Evolutionary conservation across 2,113 vertebrate genomes (phyloP).

Genomic region (Propithecus coquereli): DNA sequence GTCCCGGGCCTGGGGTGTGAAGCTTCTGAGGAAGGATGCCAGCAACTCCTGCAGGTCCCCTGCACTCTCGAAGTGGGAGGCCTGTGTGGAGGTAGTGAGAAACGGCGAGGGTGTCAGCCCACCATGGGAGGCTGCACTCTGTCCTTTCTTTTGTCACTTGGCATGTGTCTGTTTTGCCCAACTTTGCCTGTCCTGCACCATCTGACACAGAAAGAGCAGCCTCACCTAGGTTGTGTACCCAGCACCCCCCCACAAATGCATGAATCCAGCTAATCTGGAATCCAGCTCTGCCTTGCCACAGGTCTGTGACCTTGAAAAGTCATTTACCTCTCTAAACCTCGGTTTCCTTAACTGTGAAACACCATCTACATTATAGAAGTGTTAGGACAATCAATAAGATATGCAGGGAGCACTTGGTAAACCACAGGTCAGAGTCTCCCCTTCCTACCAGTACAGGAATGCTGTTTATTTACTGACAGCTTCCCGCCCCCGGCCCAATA

Average conservation of each 20-base stretch:
- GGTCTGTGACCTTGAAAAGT: background rate
- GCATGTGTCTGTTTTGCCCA: too few relatives aligned
- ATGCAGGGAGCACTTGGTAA: background rate
- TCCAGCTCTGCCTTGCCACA: background rate
- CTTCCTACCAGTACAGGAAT: background rate
- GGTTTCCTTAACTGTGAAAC: background rate
- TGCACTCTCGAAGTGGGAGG: rapidly evolving
- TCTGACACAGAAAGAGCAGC: background rate
- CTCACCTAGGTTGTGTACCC: too few relatives aligned
- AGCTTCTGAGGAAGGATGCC: background rate
- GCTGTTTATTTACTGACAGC: background rate
- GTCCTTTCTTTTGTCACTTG: too few relatives aligned
- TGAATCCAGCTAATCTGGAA: background rate
- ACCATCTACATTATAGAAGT: background rate
- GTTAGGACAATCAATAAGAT: background rate
- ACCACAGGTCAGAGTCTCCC: too few relatives aligned
- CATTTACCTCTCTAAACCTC: background rate
- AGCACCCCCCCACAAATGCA: background rate
- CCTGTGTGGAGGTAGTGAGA: background rate
- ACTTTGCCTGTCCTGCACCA: background rate
- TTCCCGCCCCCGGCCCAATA: rapidly evolving
- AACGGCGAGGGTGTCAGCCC: rapidly evolving
- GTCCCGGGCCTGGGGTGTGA: background rate
- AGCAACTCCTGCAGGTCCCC: background rate
- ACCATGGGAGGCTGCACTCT: background rate